phyloP scores from a whole-genome alignment of 23 tunicate species.

The Aplidium turbinatum region DNA sequence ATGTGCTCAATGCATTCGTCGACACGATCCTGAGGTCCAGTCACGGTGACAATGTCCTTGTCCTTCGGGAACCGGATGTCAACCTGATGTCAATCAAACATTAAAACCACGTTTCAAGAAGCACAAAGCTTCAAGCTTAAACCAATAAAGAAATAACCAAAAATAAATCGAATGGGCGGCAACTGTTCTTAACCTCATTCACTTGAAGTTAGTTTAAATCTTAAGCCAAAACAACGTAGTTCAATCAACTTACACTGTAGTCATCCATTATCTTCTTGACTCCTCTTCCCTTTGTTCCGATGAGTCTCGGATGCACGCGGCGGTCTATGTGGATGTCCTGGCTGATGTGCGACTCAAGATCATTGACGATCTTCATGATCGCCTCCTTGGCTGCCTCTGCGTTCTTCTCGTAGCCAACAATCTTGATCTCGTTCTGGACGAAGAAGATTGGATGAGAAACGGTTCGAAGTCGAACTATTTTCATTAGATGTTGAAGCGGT shows the following conservation, averaged over 20 bases:
- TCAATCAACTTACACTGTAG: constrained; percentile 71
- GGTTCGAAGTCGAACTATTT: too few relatives aligned
- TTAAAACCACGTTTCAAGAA: too few relatives aligned
- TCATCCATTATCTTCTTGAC: constrained; percentile 97
- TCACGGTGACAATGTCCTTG: constrained; percentile 91
- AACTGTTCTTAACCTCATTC: too few relatives aligned
- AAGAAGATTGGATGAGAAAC: too few relatives aligned
- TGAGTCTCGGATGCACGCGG: constrained; percentile 89
- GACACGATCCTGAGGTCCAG: constrained; percentile 90
- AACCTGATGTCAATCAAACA: constrained; percentile 59
- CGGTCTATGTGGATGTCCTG: constrained; percentile 96
- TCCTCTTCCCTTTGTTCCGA: constrained; percentile 92
- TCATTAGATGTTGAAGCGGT: too few relatives aligned
- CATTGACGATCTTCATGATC: constrained; percentile 71
- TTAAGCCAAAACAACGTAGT: too few relatives aligned
- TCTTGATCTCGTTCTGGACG: constrained; percentile 80
- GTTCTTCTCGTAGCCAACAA: constrained; percentile 89
- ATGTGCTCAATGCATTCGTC: constrained; percentile 98
- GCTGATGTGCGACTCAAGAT: constrained; percentile 92
- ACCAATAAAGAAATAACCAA: too few relatives aligned
- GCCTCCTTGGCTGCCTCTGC: constrained; percentile 74
- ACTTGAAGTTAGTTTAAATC: too few relatives aligned
- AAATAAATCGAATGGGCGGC: too few relatives aligned
- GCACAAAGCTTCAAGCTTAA: too few relatives aligned
- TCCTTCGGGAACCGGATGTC: constrained; percentile 87